Evolutionary conservation across 2,113 vertebrate species (phyloP), one percentile per base, ranked within the genome.

Genomic region (Asarcornis scutulata): DNA sequence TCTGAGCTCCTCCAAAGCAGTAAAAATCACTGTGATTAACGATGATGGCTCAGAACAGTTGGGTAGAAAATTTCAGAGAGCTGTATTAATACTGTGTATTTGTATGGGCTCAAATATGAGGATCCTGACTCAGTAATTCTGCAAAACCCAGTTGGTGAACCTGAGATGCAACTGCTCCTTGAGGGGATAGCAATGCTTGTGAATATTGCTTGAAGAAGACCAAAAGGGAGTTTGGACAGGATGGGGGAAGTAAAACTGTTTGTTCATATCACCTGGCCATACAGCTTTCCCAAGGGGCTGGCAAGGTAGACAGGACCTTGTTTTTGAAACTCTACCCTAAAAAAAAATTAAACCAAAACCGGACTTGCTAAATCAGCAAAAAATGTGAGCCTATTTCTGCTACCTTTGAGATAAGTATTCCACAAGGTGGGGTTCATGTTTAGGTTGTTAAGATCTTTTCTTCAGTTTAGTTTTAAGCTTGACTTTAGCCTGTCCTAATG

Each of bases 371-470:
- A 42, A 15, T 81, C 42, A 21, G 62, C 86, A 84, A 18, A 79
- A 66, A 81, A 74, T 10, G 68, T 7, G n/a, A 75, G 34, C 60
- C 52, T 48, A 0, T 85, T 75, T 88, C 56, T 94, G 80, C 94
- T 95, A 88, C 52, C 42, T 67, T 44, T 4, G 50, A 78, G 64
- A 8, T 59, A 8, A 2, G 52, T 18, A 63, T 8, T 20, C 21
- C 0, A 0, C 17, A 58, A 74, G 40, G 60, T 36, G 64, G 12
- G 22, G 14, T 23, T 58, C 40, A 2, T 4, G 36, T 59, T 91
- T 31, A 44, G 48, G 40, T 23, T 50, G 58, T 48, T n/a, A 6
- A 78, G 12, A 55, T 16, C 59, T 34, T 53, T 17, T 29, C 63
- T 73, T 31, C n/a, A 4, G 17, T 34, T 93, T 27, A 6, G 10